A percentile compares a stretch with the other conserved stretches of the same genome.
Conservation (phyloP, 1,140 invertebrate genomes). For the Dufourea novaeangliae region DNA sequence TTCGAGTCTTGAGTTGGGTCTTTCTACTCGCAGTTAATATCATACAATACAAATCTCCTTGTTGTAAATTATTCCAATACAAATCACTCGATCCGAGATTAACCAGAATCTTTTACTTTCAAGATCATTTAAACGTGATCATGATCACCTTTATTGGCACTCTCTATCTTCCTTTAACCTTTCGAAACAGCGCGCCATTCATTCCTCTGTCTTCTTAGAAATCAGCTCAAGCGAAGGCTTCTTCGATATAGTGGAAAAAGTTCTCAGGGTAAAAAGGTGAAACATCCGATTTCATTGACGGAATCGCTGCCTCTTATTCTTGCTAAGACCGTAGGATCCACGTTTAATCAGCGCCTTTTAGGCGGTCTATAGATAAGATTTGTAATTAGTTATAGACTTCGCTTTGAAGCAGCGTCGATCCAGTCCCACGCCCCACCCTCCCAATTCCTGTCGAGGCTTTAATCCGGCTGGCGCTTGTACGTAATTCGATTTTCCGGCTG, state of each 20-base stretch:
- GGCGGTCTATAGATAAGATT: slow-evolving; percentile 51
- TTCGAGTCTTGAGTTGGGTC: too few species aligned
- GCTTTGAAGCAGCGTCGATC: slow-evolving; percentile 51
- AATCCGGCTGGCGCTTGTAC: slow-evolving; percentile 41
- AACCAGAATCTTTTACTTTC: too few species aligned
- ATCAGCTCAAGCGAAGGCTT: not conserved
- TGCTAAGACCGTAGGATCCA: slow-evolving; percentile 42
- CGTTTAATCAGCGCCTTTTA: slow-evolving; percentile 65
- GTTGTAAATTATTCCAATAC: too few species aligned
- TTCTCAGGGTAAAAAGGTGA: not conserved
- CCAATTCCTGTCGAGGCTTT: not conserved
- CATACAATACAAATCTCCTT: too few species aligned
- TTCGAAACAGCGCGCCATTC: not conserved
- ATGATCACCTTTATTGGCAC: too few species aligned
- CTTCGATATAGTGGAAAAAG: slow-evolving; percentile 18
- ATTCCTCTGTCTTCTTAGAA: too few species aligned
- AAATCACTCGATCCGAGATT: too few species aligned
- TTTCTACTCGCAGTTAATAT: too few species aligned
- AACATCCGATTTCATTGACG: slow-evolving; percentile 8
- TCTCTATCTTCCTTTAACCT: too few species aligned
- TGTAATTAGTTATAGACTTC: slow-evolving; percentile 64
- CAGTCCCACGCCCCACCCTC: not conserved
- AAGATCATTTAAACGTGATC: too few species aligned
- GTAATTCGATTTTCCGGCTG: slow-evolving; percentile 63
- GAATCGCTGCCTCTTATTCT: slow-evolving; percentile 23